Percentiles rank a stretch among this genome's conserved stretches.
Conservation (phyloP, 2,888 invertebrate genomes). For the Lutraria lutraria region DNA sequence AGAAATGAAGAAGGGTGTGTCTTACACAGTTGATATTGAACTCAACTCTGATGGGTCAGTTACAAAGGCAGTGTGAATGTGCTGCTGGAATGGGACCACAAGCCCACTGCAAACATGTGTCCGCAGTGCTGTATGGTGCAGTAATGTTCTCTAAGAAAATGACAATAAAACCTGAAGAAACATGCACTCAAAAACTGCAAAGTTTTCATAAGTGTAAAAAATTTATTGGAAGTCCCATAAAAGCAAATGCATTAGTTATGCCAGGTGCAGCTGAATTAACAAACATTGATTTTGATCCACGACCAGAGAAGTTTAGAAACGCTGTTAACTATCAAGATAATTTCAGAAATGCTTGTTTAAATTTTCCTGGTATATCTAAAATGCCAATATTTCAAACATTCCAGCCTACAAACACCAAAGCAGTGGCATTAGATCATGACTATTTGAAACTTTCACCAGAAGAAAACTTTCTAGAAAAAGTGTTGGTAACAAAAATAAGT, state of each 20-base stretch:
- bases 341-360: slow-evolving; percentile 64
- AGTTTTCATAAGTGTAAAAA: slow-evolving; percentile 56
- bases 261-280: slow-evolving; percentile 57
- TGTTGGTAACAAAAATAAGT: slow-evolving; percentile 30
- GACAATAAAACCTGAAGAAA: slow-evolving; percentile 50
- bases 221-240: slow-evolving; percentile 51
- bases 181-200: slow-evolving; percentile 65
- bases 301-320: slow-evolving; percentile 52
- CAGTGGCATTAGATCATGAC: slow-evolving; percentile 64
- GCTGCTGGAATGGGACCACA: slow-evolving; percentile 71
- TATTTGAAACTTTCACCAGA: slow-evolving; percentile 51
- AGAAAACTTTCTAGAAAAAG: slow-evolving; percentile 52
- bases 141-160: neutral
- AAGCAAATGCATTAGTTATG: slow-evolving; percentile 42
- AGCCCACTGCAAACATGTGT: slow-evolving; percentile 73
- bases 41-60: slow-evolving; percentile 51
- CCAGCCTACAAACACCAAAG: slow-evolving; percentile 60
- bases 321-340: slow-evolving; percentile 37
- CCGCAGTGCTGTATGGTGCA: slow-evolving; percentile 55
- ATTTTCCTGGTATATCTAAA: slow-evolving; percentile 54
- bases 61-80: slow-evolving; percentile 72
- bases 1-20: slow-evolving; percentile 57
- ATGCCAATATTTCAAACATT: slow-evolving; percentile 64
- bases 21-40: slow-evolving; percentile 59
- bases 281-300: slow-evolving; percentile 61